These are phyloP conservation scores for Pollicipes pollicipes DNA, from an alignment of 1,140 invertebrate species.

Conservation along the genomic window DNA sequence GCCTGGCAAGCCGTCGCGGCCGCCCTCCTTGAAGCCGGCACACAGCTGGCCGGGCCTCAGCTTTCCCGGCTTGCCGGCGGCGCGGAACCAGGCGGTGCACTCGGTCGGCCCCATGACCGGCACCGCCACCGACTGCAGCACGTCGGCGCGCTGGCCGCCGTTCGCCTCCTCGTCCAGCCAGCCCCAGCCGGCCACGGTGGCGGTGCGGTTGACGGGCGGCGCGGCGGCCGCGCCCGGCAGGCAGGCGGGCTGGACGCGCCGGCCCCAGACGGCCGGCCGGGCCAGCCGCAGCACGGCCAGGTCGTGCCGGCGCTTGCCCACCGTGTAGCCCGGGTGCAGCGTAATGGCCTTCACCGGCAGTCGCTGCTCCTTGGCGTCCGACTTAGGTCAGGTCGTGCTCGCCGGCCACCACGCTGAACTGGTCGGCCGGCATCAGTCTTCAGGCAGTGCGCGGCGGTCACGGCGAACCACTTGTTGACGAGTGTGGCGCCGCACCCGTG, in stretches of 20 bases:
- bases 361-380: conserved; percentile 28
- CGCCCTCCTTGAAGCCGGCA: conserved; percentile 15
- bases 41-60: conserved; percentile 10
- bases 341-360: conserved; percentile 24
- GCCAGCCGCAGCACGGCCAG: background rate
- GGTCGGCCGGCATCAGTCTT: conserved; percentile 6
- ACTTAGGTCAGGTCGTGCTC: conserved; percentile 23
- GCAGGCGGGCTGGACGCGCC: background rate
- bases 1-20: conserved; percentile 41
- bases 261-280: background rate
- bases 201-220: background rate
- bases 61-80: conserved; percentile 10
- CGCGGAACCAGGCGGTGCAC: background rate
- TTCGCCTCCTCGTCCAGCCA: background rate
- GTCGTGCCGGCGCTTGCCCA: background rate
- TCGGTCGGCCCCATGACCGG: background rate
- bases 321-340: conserved; percentile 30
- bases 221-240: background rate
- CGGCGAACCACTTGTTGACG: conserved; percentile 35
- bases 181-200: conserved; percentile 9
- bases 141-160: background rate
- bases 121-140: conserved; percentile 12
- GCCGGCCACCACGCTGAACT: conserved; percentile 22
- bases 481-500: conserved; percentile 34
- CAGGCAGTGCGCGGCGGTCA: conserved; percentile 36